phyloP scores from a whole-genome alignment of 2,888 invertebrate species.

The Amphimallon solstitiale region DNA sequence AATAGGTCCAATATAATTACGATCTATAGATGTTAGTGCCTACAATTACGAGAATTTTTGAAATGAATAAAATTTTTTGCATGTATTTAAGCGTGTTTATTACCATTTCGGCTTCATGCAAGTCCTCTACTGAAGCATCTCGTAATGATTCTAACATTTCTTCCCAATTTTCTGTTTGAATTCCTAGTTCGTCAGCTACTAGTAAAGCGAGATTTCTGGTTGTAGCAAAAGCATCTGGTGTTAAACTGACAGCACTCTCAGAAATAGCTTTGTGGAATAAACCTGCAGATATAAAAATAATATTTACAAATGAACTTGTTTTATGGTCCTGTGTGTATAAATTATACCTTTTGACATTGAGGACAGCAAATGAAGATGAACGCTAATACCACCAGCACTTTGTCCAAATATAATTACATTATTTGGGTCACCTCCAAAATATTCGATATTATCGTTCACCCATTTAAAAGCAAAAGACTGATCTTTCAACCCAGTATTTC shows the following conservation, averaged over 20 bases:
- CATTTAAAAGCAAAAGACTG: conserved; percentile 25
- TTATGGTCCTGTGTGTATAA: background rate
- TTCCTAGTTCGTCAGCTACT: conserved; percentile 3
- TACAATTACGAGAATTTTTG: too few species aligned
- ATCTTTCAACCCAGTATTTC: conserved; percentile 20
- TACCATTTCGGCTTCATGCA: background rate
- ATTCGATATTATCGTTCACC: conserved; percentile 22
- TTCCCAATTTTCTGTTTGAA: conserved; percentile 1
- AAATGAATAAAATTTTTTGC: too few species aligned
- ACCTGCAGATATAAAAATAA: background rate
- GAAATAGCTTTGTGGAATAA: conserved; percentile 19
- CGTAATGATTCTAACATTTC: background rate
- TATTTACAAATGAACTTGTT: background rate
- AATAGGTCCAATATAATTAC: too few species aligned
- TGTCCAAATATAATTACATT: conserved; percentile 20
- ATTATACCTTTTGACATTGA: conserved; percentile 9
- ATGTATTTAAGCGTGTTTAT: background rate
- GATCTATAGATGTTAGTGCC: too few species aligned
- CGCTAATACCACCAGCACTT: conserved; percentile 18
- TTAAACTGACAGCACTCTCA: background rate
- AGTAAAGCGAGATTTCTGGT: background rate
- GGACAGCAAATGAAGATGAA: conserved; percentile 20
- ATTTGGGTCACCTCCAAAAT: conserved; percentile 22
- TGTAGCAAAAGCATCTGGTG: background rate
- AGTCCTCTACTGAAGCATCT: background rate